phyloP scores from a whole-genome alignment of 2,797 vertebrate species.

The Chaunax sp. region DNA sequence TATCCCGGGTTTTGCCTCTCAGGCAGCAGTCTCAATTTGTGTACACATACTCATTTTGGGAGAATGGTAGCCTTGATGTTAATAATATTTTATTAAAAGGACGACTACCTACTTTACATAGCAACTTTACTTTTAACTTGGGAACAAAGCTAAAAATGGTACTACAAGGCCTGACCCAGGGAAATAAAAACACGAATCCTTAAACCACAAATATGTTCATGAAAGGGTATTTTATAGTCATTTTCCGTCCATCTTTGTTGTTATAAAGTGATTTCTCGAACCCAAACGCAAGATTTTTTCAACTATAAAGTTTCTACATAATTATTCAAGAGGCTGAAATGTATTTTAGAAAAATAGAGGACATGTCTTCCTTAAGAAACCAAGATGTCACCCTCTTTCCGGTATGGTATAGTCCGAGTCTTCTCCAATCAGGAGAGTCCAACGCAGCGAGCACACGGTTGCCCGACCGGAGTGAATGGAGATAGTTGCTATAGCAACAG shows the following conservation, averaged over 20 bases:
- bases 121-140: background rate
- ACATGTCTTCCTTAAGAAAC: slow-evolving; percentile 20
- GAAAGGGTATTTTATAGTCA: background rate
- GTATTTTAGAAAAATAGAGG: background rate
- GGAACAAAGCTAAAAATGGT: background rate
- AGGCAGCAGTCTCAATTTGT: background rate
- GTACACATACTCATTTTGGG: rapidly evolving
- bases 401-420: slow-evolving; percentile 48
- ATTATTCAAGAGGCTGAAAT: background rate
- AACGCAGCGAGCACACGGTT: slow-evolving; percentile 75
- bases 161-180: background rate
- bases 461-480: slow-evolving; percentile 63
- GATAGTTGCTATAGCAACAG: slow-evolving; percentile 74
- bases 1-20: slow-evolving; percentile 12
- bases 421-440: slow-evolving; percentile 81
- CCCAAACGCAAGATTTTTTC: no score
- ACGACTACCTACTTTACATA: no score
- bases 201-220: background rate
- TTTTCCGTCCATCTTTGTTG: background rate
- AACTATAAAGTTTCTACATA: no score
- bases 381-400: slow-evolving; percentile 16
- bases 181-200: no score
- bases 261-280: background rate
- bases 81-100: rapidly evolving
- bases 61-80: background rate